These are phyloP conservation scores for Hystrix brachyura DNA, from an alignment of 2,113 vertebrate species.

Conservation along the genomic window DNA sequence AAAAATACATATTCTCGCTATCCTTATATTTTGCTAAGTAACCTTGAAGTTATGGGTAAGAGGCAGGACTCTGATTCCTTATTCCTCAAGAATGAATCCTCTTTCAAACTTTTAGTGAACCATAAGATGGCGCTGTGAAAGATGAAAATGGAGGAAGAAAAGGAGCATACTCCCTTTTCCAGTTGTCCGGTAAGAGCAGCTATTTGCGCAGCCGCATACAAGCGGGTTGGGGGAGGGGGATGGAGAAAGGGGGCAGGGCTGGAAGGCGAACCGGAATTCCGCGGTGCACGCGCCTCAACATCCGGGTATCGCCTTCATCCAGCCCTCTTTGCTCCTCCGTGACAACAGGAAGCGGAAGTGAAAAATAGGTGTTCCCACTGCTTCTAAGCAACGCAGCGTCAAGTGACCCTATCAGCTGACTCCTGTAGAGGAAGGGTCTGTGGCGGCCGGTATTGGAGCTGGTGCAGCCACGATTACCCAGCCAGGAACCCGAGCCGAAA, in stretches of 20 bases:
- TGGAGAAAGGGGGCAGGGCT: not conserved
- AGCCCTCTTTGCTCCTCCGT: accelerated
- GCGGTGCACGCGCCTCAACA: not conserved
- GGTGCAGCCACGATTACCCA: not conserved
- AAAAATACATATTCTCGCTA: not conserved
- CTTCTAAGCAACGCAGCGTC: constrained; percentile 69
- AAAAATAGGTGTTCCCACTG: not conserved
- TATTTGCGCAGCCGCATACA: not conserved
- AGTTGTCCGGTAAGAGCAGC: not conserved
- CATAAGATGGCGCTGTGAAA: constrained; percentile 70
- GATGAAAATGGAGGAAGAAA: not conserved
- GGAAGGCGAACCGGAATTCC: not conserved
- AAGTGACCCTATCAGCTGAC: constrained; percentile 76
- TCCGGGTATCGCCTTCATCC: constrained; percentile 64
- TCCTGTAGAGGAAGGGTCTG: not conserved
- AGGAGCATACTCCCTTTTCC: not conserved
- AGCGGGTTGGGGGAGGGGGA: not conserved
- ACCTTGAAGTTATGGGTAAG: not conserved
- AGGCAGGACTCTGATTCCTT: not conserved
- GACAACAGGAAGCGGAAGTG: constrained; percentile 75
- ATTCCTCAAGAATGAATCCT: not conserved
- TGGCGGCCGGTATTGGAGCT: not conserved
- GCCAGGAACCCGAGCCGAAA: not conserved
- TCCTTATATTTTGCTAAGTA: not conserved
- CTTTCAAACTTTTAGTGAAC: not conserved